A percentile compares a stretch with the other conserved stretches of the same genome.
These are phyloP conservation scores for Tupiocoris notatus DNA, from an alignment of 2,888 invertebrate species.

Conservation along the genomic window DNA sequence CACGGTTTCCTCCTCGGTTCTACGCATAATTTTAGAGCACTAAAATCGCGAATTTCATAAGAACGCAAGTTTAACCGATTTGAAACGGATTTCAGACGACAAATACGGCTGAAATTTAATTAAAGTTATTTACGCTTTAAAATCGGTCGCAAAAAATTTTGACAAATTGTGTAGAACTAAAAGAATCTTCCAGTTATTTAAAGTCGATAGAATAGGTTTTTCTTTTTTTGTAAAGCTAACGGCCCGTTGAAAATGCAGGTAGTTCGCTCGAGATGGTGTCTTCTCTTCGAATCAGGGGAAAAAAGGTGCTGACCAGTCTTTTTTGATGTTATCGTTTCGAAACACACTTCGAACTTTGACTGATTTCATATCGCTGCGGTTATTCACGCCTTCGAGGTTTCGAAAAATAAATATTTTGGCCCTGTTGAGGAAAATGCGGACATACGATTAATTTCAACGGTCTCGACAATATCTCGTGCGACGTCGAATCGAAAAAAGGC, in stretches of 20 bases:
- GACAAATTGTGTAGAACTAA: too few species aligned
- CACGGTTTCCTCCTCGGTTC: too few species aligned
- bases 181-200: too few species aligned
- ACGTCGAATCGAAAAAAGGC: neutral
- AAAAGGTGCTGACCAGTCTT: neutral
- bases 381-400: neutral
- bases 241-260: neutral
- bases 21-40: too few species aligned
- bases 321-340: neutral
- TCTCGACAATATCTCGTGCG: neutral
- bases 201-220: too few species aligned
- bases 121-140: too few species aligned
- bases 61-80: too few species aligned
- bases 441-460: neutral
- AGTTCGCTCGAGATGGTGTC: neutral
- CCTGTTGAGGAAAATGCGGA: neutral
- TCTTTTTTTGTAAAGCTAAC: too few species aligned
- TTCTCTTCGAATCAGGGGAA: neutral
- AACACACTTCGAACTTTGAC: neutral
- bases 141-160: too few species aligned
- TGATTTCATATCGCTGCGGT: neutral
- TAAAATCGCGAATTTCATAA: too few species aligned
- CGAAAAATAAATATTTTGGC: neutral
- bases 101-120: too few species aligned
- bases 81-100: too few species aligned